Conservation (phyloP, 2,797 vertebrate species). For the Parauchenoglanis ngamensis region DNA sequence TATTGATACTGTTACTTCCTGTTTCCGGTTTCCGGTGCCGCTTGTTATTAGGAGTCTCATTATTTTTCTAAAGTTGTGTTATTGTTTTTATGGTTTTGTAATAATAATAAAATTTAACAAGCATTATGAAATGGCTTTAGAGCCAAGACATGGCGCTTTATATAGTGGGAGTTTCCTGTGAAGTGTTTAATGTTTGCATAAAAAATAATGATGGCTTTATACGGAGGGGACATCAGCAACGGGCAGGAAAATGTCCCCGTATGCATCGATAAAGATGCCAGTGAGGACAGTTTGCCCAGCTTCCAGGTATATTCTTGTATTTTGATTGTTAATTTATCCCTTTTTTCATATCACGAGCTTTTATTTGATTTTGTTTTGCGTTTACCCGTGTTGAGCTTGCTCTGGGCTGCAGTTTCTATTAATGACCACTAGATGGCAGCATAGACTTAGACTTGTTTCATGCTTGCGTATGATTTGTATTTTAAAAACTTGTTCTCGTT, state of each 20-base stretch:
- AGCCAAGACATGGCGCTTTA: background rate
- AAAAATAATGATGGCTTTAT: conserved; percentile 16
- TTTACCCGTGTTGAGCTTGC: background rate
- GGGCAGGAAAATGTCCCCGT: conserved; percentile 71
- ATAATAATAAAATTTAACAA: no score
- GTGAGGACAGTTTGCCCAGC: conserved; percentile 27
- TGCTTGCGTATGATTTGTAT: background rate
- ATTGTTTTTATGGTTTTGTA: background rate
- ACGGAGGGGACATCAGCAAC: conserved; percentile 64
- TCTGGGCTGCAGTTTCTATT: background rate
- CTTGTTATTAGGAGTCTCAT: background rate
- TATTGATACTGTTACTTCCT: background rate
- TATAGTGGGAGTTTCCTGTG: background rate
- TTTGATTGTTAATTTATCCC: no score
- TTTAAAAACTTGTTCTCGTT: background rate
- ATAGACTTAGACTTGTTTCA: conserved; percentile 28
- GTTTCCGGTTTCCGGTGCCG: background rate
- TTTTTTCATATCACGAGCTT: no score
- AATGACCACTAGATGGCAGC: conserved; percentile 65
- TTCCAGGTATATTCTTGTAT: conserved; percentile 67
- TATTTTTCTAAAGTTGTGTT: background rate
- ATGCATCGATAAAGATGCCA: conserved; percentile 40
- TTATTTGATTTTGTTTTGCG: background rate
- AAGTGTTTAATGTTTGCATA: background rate
- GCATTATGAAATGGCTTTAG: background rate